phyloP scores from a whole-genome alignment of 2,797 vertebrate genomes.

The Acrocephalus scirpaceus region DNA sequence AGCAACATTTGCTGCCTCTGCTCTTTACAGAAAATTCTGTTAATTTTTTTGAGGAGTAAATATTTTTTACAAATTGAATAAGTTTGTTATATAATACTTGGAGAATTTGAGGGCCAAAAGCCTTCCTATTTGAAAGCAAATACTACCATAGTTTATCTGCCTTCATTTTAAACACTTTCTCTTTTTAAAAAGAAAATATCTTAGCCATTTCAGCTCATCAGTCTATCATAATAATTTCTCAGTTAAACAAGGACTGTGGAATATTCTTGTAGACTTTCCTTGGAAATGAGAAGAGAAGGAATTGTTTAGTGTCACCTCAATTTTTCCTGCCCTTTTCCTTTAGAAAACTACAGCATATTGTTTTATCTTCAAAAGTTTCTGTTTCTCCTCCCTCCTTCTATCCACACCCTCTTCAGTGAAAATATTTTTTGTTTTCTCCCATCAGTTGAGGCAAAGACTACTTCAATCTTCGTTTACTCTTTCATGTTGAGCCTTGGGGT shows the following conservation, averaged over 20 bases:
- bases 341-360: neutral
- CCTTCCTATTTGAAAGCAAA: neutral
- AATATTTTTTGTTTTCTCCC: neutral
- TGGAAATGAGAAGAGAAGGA: neutral
- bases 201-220: neutral
- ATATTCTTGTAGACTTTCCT: neutral
- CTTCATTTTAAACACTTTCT: neutral
- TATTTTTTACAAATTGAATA: neutral
- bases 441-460: neutral
- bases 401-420: neutral
- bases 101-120: neutral
- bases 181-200: neutral
- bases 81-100: neutral
- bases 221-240: neutral
- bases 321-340: neutral
- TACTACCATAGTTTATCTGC: neutral
- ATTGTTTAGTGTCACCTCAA: neutral
- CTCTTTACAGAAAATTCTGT: slow-evolving; percentile 15
- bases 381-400: neutral
- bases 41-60: neutral
- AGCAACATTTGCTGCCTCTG: slow-evolving; percentile 22
- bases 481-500: neutral
- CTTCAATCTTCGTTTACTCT: neutral
- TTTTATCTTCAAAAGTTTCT: neutral
- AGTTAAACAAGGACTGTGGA: neutral